Conservation (phyloP, 37 sponge, comb jelly and placozoan genomes). For the Ephydatia muelleri region DNA sequence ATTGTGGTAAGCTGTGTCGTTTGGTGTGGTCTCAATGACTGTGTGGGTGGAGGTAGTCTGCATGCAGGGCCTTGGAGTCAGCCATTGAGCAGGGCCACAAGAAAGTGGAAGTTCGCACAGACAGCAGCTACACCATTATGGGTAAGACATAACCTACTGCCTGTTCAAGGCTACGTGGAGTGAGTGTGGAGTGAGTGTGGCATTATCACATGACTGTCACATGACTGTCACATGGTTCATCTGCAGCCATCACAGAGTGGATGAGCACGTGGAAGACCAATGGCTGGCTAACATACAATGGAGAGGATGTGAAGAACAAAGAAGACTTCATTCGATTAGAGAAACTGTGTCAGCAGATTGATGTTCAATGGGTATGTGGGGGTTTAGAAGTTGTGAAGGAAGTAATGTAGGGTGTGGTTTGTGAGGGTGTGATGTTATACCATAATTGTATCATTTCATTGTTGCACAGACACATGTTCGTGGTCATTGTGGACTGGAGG, state of each 20-base stretch:
- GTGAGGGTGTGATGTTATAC: not conserved
- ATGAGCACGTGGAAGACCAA: conserved; percentile 75
- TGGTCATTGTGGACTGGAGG: conserved; percentile 71
- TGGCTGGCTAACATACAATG: conserved; percentile 69
- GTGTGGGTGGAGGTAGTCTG: conserved; percentile 65
- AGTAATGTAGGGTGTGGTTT: not conserved
- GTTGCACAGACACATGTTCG: conserved; percentile 78
- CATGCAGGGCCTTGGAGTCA: conserved; percentile 75
- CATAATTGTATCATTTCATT: too few species aligned
- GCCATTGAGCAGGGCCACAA: conserved; percentile 53
- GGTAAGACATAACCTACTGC: conserved; percentile 38
- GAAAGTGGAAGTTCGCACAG: conserved; percentile 85
- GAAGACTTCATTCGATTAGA: conserved; percentile 71
- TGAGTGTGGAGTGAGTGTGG: too few species aligned
- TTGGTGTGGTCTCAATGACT: not conserved
- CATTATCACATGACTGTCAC: not conserved
- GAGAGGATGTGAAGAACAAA: conserved; percentile 80
- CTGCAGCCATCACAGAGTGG: conserved; percentile 83
- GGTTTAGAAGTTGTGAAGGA: not conserved
- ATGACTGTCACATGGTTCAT: too few species aligned
- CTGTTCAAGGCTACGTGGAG: too few species aligned
- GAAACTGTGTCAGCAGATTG: conserved; percentile 40
- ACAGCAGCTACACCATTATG: conserved; percentile 86
- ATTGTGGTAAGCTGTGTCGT: conserved; percentile 58
- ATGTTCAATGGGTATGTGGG: conserved; percentile 81